Conservation (phyloP, 2,888 invertebrate genomes). For the Ptychoptera albimana region DNA sequence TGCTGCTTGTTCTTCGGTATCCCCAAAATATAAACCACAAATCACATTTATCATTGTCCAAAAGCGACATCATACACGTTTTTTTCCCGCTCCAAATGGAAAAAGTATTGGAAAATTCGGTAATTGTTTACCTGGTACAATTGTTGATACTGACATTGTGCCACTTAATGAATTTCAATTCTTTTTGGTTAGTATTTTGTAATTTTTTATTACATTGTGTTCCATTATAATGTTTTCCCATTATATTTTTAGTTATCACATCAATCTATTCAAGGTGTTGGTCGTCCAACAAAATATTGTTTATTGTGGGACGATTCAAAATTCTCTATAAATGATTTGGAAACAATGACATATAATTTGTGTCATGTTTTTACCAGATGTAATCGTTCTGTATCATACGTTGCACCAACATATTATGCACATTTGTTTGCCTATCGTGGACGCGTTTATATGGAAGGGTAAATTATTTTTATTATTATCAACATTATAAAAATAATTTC, state of each 20-base stretch:
- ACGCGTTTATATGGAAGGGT: conserved; percentile 26
- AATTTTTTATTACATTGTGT: background rate
- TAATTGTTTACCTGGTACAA: conserved; percentile 75
- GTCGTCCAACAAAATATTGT: conserved; percentile 74
- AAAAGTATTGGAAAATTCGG: conserved; percentile 41
- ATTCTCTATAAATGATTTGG: conserved; percentile 55
- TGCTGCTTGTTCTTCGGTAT: conserved; percentile 42
- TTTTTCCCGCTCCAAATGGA: conserved; percentile 23
- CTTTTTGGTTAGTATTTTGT: conserved; percentile 49
- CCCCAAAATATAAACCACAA: conserved; percentile 47
- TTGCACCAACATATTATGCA: conserved; percentile 76
- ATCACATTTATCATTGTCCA: conserved; percentile 90
- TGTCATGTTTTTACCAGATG: conserved; percentile 79
- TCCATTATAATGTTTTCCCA: conserved; percentile 21
- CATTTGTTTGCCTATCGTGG: conserved; percentile 70
- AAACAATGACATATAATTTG: conserved; percentile 62
- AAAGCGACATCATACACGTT: conserved; percentile 88
- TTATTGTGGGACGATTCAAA: conserved; percentile 64
- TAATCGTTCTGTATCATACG: conserved; percentile 68
- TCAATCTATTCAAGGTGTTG: conserved; percentile 62
- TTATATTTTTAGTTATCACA: conserved; percentile 29
- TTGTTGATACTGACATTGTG: conserved; percentile 71
- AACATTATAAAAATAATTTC: background rate
- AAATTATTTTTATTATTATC: conserved; percentile 5
- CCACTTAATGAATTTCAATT: conserved; percentile 81